Percentiles rank a stretch among this genome's conserved stretches.
These are phyloP conservation scores for Samia ricini DNA, from an alignment of 1,140 invertebrate genomes.

Conservation along the genomic window DNA sequence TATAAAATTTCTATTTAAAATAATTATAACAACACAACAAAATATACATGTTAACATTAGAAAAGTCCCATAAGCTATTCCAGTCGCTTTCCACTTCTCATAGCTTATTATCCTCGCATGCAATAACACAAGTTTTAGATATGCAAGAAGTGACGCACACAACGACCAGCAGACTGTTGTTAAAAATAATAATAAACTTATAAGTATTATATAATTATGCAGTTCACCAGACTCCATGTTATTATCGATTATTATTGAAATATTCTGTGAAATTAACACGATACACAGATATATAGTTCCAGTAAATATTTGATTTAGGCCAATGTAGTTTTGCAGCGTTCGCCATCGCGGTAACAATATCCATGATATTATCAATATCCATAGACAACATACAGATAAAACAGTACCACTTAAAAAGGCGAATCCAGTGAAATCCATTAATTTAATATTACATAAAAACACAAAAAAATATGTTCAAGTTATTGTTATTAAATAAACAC, in stretches of 20 bases:
- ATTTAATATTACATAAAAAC: too few species aligned
- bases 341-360: constrained; percentile 14
- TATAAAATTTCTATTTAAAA: not conserved
- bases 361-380: not conserved
- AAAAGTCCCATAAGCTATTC: not conserved
- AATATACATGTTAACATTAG: not conserved
- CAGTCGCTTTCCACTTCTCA: not conserved
- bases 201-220: not conserved
- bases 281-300: constrained; percentile 3
- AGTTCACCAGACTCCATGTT: not conserved
- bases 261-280: not conserved
- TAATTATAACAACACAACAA: not conserved
- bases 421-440: too few species aligned
- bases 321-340: constrained; percentile 15
- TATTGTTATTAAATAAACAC: too few species aligned
- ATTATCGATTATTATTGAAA: not conserved
- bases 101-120: not conserved
- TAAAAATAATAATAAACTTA: not conserved
- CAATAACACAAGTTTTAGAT: constrained; percentile 11
- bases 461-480: too few species aligned
- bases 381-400: not conserved
- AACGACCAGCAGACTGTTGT: constrained; percentile 8
- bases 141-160: constrained; percentile 4
- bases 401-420: not conserved
- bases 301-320: constrained; percentile 10